phyloP scores from a whole-genome alignment of 2,888 invertebrate species.

The Nemoura dubitans region DNA sequence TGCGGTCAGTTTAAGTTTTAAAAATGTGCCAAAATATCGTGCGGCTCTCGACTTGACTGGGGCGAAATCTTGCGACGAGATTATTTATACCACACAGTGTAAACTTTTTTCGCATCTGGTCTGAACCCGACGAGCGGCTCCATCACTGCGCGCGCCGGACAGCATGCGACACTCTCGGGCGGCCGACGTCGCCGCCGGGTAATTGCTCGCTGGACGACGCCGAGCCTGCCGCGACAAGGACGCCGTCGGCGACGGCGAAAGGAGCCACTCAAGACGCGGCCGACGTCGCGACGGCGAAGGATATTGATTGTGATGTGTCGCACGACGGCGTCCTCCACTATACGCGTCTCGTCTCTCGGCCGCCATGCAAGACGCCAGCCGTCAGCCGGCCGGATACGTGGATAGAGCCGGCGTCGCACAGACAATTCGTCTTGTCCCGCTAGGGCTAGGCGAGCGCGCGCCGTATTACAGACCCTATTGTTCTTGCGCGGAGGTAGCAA shows the following conservation, averaged over 20 bases:
- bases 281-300: background rate
- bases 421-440: background rate
- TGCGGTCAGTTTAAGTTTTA: too few relatives aligned
- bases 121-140: too few relatives aligned
- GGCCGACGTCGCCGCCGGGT: background rate
- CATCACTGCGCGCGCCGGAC: too few relatives aligned
- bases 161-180: background rate
- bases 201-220: background rate
- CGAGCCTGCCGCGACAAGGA: too few relatives aligned
- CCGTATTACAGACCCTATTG: background rate
- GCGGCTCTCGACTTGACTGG: too few relatives aligned
- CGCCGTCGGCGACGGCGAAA: background rate
- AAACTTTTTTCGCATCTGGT: too few relatives aligned
- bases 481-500: background rate
- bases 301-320: background rate
- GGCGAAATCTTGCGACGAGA: too few relatives aligned
- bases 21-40: too few relatives aligned
- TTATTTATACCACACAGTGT: too few relatives aligned
- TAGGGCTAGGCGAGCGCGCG: background rate
- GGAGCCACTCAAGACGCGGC: background rate
- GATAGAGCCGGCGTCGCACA: background rate
- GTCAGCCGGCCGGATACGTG: background rate
- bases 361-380: background rate
- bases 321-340: background rate
- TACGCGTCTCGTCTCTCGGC: background rate